Percentiles rank a stretch among this genome's conserved stretches.
Evolutionary conservation across 2,888 invertebrate genomes (phyloP).

Genomic region (Athripsodes cinereus): DNA sequence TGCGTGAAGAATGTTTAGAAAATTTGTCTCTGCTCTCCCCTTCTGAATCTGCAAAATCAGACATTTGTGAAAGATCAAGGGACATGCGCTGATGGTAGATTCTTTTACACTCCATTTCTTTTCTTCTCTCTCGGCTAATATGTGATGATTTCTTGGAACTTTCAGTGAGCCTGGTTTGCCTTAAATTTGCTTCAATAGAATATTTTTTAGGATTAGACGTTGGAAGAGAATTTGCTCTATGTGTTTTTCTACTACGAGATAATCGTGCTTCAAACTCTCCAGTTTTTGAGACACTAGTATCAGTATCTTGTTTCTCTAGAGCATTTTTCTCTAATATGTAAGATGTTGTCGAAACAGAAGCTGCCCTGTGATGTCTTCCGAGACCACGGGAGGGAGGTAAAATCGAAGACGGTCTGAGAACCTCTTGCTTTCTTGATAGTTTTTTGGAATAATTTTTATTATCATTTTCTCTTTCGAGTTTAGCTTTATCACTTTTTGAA

Average conservation of each 20-base stretch:
- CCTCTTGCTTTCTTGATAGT: constrained; percentile 5
- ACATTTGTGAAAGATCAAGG: constrained; percentile 21
- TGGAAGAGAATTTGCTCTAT: constrained; percentile 21
- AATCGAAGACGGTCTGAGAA: constrained; percentile 13
- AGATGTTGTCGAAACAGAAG: constrained; percentile 11
- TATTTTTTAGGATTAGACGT: constrained; percentile 12
- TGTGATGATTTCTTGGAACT: constrained; percentile 15
- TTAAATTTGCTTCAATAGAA: constrained; percentile 18
- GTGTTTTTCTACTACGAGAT: constrained; percentile 7
- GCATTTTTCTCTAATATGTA: constrained; percentile 2
- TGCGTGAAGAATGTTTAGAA: constrained; percentile 5
- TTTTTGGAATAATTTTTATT: constrained; percentile 6
- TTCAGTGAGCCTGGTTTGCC: constrained; percentile 12
- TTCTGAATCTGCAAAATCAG: constrained; percentile 25
- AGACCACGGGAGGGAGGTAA: constrained; percentile 10
- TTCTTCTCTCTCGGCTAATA: not conserved
- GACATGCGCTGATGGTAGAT: constrained; percentile 22
- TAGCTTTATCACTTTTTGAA: not conserved
- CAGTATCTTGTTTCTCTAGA: not conserved
- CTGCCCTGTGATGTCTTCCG: constrained; percentile 1
- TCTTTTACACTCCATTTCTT: constrained; percentile 19
- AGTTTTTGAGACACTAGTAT: not conserved
- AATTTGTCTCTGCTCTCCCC: constrained; percentile 14
- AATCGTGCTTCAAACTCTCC: not conserved
- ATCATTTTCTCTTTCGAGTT: not conserved